Percentiles rank a stretch among this genome's conserved stretches.
Conservation (phyloP, 2,797 vertebrate genomes). For the Eospalax fontanierii region DNA sequence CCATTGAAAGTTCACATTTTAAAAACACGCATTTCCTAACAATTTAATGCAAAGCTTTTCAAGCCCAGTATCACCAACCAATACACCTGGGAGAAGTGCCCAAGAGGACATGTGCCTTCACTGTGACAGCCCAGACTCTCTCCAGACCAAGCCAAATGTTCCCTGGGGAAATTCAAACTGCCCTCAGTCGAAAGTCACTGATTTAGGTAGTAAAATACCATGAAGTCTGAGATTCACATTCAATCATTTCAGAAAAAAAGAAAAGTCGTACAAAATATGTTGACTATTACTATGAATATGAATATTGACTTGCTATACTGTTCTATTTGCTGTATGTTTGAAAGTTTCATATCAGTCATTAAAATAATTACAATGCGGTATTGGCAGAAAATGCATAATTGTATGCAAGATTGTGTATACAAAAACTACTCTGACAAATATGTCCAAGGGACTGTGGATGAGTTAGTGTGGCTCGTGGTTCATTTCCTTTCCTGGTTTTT, state of each 20-base stretch:
- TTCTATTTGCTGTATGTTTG: background rate
- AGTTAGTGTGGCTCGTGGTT: conserved; percentile 9
- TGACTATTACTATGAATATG: conserved; percentile 1
- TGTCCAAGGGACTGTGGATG: background rate
- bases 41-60: conserved; percentile 21
- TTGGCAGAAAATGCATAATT: conserved; percentile 17
- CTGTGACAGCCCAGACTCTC: background rate
- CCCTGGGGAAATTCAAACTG: background rate
- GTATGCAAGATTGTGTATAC: conserved; percentile 18
- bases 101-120: background rate
- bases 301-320: background rate
- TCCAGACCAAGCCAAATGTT: background rate
- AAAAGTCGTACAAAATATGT: background rate
- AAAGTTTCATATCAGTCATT: conserved; percentile 39
- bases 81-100: background rate
- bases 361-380: conserved; percentile 31
- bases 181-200: background rate
- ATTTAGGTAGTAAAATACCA: conserved; percentile 6
- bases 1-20: conserved; percentile 28
- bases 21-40: background rate
- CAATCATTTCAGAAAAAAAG: background rate
- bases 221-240: conserved; percentile 19
- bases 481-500: conserved; percentile 51
- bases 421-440: conserved; percentile 31
- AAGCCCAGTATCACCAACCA: background rate